Conservation (phyloP, 2,797 vertebrate species). For the Avahi laniger region DNA sequence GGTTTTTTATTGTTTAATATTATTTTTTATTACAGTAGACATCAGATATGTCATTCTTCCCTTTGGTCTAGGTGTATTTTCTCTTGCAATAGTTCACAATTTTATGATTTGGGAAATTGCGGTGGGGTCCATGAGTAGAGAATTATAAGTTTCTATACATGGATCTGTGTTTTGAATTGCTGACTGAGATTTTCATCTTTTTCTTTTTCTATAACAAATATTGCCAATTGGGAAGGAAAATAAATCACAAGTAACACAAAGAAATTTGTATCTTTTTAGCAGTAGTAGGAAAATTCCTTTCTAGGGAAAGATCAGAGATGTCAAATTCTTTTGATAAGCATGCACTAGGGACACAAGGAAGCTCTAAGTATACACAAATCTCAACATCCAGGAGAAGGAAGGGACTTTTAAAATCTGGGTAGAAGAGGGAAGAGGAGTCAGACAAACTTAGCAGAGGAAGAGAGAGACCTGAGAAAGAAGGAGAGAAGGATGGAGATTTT, state of each 20-base stretch:
- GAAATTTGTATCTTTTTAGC: constrained; percentile 39
- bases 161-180: constrained; percentile 33
- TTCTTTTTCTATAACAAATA: constrained; percentile 37
- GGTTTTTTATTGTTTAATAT: constrained; percentile 40
- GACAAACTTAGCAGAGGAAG: not conserved
- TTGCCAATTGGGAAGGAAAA: constrained; percentile 26
- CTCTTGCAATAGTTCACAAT: constrained; percentile 9
- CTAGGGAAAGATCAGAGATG: not conserved
- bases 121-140: constrained; percentile 24
- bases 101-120: constrained; percentile 38
- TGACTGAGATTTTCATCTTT: constrained; percentile 29
- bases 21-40: constrained; percentile 45
- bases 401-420: not conserved
- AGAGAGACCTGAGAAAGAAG: not conserved
- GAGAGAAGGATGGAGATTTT: not conserved
- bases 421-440: not conserved
- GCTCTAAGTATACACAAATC: not conserved
- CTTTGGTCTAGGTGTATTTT: not conserved
- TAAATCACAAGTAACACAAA: constrained; percentile 42
- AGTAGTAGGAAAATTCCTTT: constrained; percentile 29
- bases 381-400: not conserved
- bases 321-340: not conserved
- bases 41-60: constrained; percentile 19
- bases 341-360: no score
- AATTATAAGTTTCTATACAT: constrained; percentile 15